These are phyloP conservation scores for Teleopsis dalmanni DNA, from an alignment of 1,140 invertebrate genomes.

Conservation along the genomic window DNA sequence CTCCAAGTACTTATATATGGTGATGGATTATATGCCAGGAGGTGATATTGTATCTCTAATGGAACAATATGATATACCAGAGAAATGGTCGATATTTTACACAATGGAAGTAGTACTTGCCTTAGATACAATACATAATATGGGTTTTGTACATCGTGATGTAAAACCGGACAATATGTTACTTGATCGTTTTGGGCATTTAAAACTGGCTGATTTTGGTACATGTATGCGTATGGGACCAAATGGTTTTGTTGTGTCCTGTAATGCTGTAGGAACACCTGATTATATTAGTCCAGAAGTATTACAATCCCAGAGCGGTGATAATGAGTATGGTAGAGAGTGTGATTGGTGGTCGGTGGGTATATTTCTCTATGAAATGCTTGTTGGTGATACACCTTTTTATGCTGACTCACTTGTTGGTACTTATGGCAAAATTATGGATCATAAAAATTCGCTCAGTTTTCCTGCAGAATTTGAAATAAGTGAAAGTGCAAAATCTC, in stretches of 20 bases:
- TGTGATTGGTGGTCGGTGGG: slow-evolving; percentile 99
- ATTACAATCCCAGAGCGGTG: slow-evolving; percentile 92
- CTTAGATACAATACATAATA: slow-evolving; percentile 94
- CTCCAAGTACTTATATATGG: slow-evolving; percentile 95
- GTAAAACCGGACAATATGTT: slow-evolving; percentile 99
- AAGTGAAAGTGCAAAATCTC: slow-evolving; percentile 79
- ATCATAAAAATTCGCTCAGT: slow-evolving; percentile 89
- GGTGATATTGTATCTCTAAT: slow-evolving; percentile 98
- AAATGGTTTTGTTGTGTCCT: slow-evolving; percentile 90
- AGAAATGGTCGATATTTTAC: slow-evolving; percentile 99
- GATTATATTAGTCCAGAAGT: slow-evolving; percentile 97
- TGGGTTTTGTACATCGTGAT: slow-evolving; percentile 99
- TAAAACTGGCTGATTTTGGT: slow-evolving; percentile 98
- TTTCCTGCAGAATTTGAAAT: slow-evolving; percentile 95
- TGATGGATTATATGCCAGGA: slow-evolving; percentile 99
- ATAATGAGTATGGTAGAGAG: slow-evolving; percentile 89
- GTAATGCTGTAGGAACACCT: slow-evolving; percentile 97
- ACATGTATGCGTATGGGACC: slow-evolving; percentile 97
- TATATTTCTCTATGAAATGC: slow-evolving; percentile 98
- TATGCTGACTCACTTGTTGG: slow-evolving; percentile 97
- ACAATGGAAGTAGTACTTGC: slow-evolving; percentile 98
- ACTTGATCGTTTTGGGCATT: slow-evolving; percentile 85
- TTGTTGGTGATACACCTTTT: slow-evolving; percentile 97
- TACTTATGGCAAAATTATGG: slow-evolving; percentile 99
- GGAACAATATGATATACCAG: slow-evolving; percentile 97